Evolutionary conservation across 37 sponge, comb jelly and placozoan genomes (phyloP).

Genomic region (Lycopodina hypogea): DNA sequence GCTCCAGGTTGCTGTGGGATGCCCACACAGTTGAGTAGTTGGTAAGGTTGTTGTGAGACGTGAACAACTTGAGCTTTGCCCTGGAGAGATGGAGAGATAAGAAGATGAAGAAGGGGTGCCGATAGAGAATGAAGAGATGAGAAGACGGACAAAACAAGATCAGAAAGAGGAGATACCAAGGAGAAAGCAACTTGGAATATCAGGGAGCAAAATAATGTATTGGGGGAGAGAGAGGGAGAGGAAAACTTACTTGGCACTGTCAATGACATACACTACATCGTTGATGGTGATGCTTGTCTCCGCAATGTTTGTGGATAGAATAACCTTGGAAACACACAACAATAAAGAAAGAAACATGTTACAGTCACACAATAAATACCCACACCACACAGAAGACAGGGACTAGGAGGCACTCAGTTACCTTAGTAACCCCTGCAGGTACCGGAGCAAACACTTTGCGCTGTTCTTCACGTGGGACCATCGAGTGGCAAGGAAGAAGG

Average conservation of each 20-base stretch:
- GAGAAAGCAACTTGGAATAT: no score
- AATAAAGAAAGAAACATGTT: background rate
- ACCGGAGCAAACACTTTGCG: conserved; percentile 57
- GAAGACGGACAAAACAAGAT: background rate
- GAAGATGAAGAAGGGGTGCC: background rate
- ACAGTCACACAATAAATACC: no score
- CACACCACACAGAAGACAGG: no score
- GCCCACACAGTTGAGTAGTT: conserved; percentile 80
- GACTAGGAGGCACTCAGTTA: no score
- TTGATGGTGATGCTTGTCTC: conserved; percentile 81
- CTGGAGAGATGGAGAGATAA: background rate
- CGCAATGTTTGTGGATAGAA: conserved; percentile 75
- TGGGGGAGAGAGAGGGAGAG: background rate
- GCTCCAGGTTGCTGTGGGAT: conserved; percentile 76
- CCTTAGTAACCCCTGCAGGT: conserved; percentile 69
- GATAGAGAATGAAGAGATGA: background rate
- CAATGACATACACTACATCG: conserved; percentile 79
- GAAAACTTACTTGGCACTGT: conserved; percentile 49
- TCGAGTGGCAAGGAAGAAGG: conserved; percentile 73
- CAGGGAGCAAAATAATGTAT: conserved; percentile 3
- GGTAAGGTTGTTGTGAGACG: conserved; percentile 72
- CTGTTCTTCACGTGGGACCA: conserved; percentile 75
- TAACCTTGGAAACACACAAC: conserved; percentile 39
- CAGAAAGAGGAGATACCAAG: conserved; percentile 12
- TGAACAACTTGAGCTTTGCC: conserved; percentile 74